These are phyloP conservation scores for Dreissena polymorpha DNA, from an alignment of 1,140 invertebrate genomes.

Conservation along the genomic window DNA sequence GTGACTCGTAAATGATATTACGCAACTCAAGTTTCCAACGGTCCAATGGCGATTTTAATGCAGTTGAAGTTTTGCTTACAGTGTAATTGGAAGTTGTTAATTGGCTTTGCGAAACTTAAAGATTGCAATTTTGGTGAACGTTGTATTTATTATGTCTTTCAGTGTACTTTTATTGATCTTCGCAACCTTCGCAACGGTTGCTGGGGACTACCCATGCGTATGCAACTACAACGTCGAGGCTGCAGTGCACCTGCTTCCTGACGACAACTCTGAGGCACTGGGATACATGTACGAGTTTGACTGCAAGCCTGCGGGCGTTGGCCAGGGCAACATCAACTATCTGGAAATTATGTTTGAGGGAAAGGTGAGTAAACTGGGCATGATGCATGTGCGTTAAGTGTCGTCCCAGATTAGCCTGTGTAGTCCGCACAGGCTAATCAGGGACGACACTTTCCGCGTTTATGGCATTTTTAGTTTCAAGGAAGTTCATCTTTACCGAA, in stretches of 20 bases:
- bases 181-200: not conserved
- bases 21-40: too few species aligned
- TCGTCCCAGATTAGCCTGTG: too few species aligned
- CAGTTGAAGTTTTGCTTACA: too few species aligned
- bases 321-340: not conserved
- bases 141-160: not conserved
- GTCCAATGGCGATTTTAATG: too few species aligned
- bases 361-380: too few species aligned
- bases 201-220: slow-evolving; percentile 33
- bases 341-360: slow-evolving; percentile 26
- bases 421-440: too few species aligned
- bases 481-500: too few species aligned
- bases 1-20: too few species aligned
- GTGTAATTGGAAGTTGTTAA: too few species aligned
- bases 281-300: slow-evolving; percentile 46
- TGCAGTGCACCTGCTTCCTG: not conserved
- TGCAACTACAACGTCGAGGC: slow-evolving; percentile 47
- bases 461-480: too few species aligned
- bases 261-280: not conserved
- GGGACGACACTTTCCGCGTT: too few species aligned
- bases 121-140: not conserved
- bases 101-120: not conserved
- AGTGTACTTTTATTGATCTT: not conserved
- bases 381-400: too few species aligned
- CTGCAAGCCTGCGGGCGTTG: slow-evolving; percentile 19